A percentile compares a stretch with the other conserved stretches of the same genome.
phyloP scores from a whole-genome alignment of 1,140 invertebrate species.

The Varroa destructor region DNA sequence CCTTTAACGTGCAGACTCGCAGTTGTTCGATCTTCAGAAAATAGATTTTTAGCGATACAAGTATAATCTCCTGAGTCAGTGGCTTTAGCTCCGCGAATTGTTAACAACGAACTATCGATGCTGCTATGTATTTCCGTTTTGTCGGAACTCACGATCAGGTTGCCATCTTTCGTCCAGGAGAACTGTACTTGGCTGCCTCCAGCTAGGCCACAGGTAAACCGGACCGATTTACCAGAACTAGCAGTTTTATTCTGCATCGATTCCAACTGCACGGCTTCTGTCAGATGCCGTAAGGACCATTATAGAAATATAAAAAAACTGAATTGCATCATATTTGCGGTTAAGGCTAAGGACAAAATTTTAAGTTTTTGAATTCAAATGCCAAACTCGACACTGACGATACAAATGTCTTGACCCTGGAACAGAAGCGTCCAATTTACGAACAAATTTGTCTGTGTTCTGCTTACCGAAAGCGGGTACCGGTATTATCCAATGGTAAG shows the following conservation, averaged over 20 bases:
- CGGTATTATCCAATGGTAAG: no score
- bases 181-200: constrained; percentile 5
- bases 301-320: no score
- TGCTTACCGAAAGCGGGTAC: no score
- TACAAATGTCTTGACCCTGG: no score
- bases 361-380: no score
- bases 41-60: neutral
- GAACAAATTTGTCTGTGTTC: no score
- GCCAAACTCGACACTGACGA: no score
- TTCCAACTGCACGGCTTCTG: constrained; percentile 3
- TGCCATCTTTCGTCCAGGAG: constrained; percentile 2
- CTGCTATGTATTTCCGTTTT: neutral
- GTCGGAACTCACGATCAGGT: neutral
- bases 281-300: no score
- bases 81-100: neutral
- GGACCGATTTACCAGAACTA: neutral
- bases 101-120: neutral
- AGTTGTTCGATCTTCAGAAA: constrained; percentile 1
- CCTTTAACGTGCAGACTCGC: neutral
- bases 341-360: no score
- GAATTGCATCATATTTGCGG: no score
- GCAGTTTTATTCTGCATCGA: neutral
- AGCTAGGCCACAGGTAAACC: neutral
- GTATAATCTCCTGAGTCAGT: constrained; percentile 1
- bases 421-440: no score